phyloP scores from a whole-genome alignment of 1,140 invertebrate species.

The Melitaea cinxia region DNA sequence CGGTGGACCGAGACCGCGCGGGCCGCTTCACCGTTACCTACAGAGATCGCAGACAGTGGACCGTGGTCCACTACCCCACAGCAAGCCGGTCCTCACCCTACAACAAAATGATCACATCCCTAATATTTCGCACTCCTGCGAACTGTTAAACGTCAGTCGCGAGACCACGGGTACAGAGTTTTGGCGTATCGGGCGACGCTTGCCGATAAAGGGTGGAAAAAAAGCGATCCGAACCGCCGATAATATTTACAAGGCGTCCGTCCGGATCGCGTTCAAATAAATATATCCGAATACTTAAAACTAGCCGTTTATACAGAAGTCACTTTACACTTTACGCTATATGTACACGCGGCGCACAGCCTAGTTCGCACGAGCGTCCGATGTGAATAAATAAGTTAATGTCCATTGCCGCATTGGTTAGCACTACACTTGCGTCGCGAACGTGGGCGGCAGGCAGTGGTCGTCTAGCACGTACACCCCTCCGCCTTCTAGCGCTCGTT shows the following conservation, averaged over 20 bases:
- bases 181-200: conserved; percentile 53
- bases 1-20: conserved; percentile 49
- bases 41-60: conserved; percentile 78
- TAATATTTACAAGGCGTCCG: conserved; percentile 75
- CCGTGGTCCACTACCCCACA: conserved; percentile 64
- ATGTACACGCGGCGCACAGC: conserved; percentile 81
- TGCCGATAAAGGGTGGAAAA: conserved; percentile 65
- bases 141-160: too few relatives aligned
- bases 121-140: too few relatives aligned
- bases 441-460: conserved; percentile 80
- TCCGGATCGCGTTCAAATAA: conserved; percentile 74
- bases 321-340: conserved; percentile 79
- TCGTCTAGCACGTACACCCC: conserved; percentile 80
- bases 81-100: conserved; percentile 63
- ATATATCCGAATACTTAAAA: conserved; percentile 75
- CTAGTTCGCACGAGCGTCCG: conserved; percentile 74
- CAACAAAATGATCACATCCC: conserved; percentile 18
- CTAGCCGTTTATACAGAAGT: conserved; percentile 79
- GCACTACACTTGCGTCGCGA: conserved; percentile 81
- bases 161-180: conserved; percentile 1
- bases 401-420: conserved; percentile 55
- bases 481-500: conserved; percentile 78
- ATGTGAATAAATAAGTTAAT: conserved; percentile 74
- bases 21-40: conserved; percentile 65
- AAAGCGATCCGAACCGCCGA: conserved; percentile 63